Base-by-base conservation (phyloP, 1,140 invertebrate genomes). In the Thrips palmi region DNA sequence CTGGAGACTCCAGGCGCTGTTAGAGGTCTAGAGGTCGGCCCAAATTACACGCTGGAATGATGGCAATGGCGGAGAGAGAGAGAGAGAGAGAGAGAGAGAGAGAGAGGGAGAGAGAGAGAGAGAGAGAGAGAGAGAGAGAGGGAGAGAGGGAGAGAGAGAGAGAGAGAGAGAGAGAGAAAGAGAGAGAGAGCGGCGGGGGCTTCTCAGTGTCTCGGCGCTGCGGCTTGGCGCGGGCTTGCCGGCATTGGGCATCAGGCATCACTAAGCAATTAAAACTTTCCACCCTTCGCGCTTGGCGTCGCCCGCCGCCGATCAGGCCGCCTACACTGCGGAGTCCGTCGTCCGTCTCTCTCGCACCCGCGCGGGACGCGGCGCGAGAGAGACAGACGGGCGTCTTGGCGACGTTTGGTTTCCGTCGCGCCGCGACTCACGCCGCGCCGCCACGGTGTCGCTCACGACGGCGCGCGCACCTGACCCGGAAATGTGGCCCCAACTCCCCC, bases 181-280 rank as follows among this genome's bases (percentile, higher is more conserved):
- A 35, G 28, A 37, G 19, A 30, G 14, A 33, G 15, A 38, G 43
- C 39, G 41, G 40, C 40, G 37, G 42, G 51, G 47, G 53, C 50
- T 42, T 53, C 50, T 51, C 45, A 49, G 50, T 48, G 35, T 41
- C 40, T 32, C 36, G 44, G 37, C 45, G 46, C 35, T 21, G 48
- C 42, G 37, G 45, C 42, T 45, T 47, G 52, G 46, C 50, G 52
- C 51, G 52, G 51, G 52, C 51, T 41, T 44, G 42, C 49, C 51
- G 53, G 53, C 50, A 51, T 53, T 54, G 41, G 43, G 42, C 35
- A 30, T 24, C 11, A 12, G 49, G 48, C 45, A 47, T 48, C 51
- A 40, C 50, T 55, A 24, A 44, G 44, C n/a, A 49, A 43, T 36
- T 52, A 46, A 20, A 49, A 52, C 48, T 52, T 46, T 43, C 52